Conservation (phyloP, 2,113 vertebrate species). For the Microcebus murinus region DNA sequence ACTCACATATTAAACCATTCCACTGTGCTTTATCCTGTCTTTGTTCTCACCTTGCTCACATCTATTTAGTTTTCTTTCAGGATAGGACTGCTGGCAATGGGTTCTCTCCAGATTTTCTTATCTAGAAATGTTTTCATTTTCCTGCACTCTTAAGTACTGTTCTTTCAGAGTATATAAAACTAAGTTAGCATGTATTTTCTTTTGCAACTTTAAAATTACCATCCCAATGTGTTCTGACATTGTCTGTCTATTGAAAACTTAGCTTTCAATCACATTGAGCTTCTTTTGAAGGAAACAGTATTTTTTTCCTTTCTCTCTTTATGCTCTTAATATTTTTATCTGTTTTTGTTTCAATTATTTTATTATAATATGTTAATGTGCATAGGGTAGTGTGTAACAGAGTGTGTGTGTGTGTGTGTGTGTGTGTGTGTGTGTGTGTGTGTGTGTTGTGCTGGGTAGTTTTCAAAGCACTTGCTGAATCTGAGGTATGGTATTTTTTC, state of each 20-base stretch:
- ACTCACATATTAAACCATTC: no score
- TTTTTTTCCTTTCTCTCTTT: no score
- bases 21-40: no score
- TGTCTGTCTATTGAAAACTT: not conserved
- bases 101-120: not conserved
- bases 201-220: not conserved
- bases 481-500: not conserved
- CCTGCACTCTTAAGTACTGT: no score
- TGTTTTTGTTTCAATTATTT: not conserved
- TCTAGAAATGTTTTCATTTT: not conserved
- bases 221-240: not conserved
- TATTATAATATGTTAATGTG: no score
- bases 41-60: not conserved
- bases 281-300: not conserved
- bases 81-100: fast-evolving
- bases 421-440: not conserved
- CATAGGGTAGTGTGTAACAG: no score
- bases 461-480: not conserved
- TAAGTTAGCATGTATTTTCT: no score
- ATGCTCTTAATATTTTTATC: no score
- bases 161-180: no score
- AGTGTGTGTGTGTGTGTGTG: not conserved
- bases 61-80: not conserved
- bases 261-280: fast-evolving
- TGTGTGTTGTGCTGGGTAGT: not conserved